Evolutionary conservation across 2,113 vertebrate genomes (phyloP).

Genomic region (Psettodes erumei): DNA sequence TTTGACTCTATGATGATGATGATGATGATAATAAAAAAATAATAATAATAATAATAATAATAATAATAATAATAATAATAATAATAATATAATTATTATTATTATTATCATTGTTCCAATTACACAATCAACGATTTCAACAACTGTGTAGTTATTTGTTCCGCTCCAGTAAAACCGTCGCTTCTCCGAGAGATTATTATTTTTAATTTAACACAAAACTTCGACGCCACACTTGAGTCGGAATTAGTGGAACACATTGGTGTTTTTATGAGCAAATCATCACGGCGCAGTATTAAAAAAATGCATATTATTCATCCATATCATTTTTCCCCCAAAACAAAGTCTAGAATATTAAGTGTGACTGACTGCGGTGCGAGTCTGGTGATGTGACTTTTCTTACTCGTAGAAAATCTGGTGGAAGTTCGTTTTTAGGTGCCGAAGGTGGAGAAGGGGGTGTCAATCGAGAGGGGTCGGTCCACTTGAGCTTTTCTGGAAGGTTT

Average conservation of each 20-base stretch:
- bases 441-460: no score
- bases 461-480: no score
- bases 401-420: slow-evolving; percentile 6
- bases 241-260: not conserved
- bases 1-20: no score
- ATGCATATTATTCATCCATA: not conserved
- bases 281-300: no score
- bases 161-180: not conserved
- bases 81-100: no score
- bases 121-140: slow-evolving; percentile 3
- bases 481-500: not conserved
- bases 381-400: slow-evolving; percentile 24
- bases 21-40: no score
- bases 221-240: not conserved
- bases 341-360: not conserved
- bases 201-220: not conserved
- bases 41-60: no score
- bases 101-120: not conserved
- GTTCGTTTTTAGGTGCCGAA: not conserved
- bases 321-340: not conserved
- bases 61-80: no score
- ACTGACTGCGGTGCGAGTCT: not conserved
- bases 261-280: not conserved
- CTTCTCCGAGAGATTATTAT: not conserved
- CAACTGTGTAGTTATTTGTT: not conserved